These are phyloP conservation scores for Rhamnusium bicolor DNA, from an alignment of 2,888 invertebrate genomes.

Conservation along the genomic window DNA sequence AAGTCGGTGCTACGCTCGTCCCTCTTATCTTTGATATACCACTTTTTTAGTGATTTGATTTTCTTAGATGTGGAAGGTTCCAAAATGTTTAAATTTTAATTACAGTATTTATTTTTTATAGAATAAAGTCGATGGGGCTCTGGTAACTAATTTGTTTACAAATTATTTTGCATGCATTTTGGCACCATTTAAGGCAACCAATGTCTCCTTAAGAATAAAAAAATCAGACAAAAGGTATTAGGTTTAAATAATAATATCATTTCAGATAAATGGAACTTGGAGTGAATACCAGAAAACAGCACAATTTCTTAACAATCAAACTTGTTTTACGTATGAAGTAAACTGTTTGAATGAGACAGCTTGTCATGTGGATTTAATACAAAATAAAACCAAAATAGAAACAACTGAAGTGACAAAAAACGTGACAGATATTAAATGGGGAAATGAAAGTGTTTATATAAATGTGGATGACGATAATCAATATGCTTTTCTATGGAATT, in stretches of 20 bases:
- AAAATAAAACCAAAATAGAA: background rate
- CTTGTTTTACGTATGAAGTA: slow-evolving; percentile 19
- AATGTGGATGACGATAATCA: background rate
- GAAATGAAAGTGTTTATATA: background rate
- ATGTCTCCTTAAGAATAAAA: too few relatives aligned
- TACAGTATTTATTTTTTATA: too few relatives aligned
- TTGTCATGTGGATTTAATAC: slow-evolving; percentile 10
- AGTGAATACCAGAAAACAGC: slow-evolving; percentile 15
- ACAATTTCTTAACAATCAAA: background rate
- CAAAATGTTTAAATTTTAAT: too few relatives aligned
- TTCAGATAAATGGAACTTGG: slow-evolving; percentile 26
- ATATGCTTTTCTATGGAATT: slow-evolving; percentile 19
- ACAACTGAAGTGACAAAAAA: background rate
- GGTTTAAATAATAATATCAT: background rate
- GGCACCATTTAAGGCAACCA: too few relatives aligned
- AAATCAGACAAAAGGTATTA: too few relatives aligned
- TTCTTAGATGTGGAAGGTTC: too few relatives aligned
- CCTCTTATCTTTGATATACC: too few relatives aligned
- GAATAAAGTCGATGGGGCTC: too few relatives aligned
- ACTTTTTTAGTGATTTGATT: too few relatives aligned
- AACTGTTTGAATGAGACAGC: background rate
- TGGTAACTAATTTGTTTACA: too few relatives aligned
- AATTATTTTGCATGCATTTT: too few relatives aligned
- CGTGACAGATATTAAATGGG: background rate
- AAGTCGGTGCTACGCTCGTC: too few relatives aligned